phyloP scores from a whole-genome alignment of 2,113 vertebrate species.

The Rostratula benghalensis region DNA sequence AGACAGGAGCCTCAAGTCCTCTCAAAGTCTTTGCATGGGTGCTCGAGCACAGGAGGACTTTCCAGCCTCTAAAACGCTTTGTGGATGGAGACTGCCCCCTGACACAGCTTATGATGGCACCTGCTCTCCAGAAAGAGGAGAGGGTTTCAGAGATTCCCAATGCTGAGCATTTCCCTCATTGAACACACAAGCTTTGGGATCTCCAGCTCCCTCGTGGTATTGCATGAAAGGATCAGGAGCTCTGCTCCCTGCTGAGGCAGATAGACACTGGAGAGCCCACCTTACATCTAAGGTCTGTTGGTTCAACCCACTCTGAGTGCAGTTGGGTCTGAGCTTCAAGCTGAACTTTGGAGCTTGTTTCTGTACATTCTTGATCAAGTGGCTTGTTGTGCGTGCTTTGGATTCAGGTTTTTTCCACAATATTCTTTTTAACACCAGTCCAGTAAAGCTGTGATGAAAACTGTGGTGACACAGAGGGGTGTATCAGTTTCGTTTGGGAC shows the following conservation, averaged over 20 bases:
- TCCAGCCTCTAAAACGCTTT: neutral
- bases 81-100: neutral
- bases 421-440: neutral
- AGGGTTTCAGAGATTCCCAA: neutral
- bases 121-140: neutral
- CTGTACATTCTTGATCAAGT: neutral
- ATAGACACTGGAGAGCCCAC: neutral
- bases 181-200: accelerated
- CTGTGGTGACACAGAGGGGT: neutral
- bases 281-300: neutral
- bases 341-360: neutral
- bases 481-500: neutral
- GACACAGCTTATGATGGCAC: neutral
- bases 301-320: neutral
- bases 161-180: neutral
- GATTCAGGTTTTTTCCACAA: neutral
- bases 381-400: neutral
- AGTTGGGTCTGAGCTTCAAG: neutral
- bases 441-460: neutral
- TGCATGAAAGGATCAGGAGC: accelerated
- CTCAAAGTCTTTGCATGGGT: neutral
- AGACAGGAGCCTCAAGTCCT: neutral
- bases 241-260: neutral
- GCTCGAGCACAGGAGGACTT: neutral
- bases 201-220: neutral